Evolutionary conservation across 2,888 invertebrate species (phyloP), one percentile per base, ranked within the genome.

Genomic region (Caenorhabditis sp.): DNA sequence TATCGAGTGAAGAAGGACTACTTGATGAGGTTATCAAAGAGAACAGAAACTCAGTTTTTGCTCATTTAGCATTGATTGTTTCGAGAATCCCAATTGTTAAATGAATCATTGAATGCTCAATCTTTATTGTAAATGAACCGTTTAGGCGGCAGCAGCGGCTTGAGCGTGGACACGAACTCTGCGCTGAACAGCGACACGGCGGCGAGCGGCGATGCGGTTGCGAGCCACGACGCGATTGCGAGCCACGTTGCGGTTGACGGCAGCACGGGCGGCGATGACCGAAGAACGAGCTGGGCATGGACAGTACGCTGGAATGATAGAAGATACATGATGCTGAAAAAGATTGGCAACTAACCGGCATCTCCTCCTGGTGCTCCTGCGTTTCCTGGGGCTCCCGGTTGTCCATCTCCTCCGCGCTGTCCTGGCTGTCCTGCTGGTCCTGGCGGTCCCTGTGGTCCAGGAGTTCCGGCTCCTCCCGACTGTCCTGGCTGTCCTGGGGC

Each of bases 51-150:
- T 56, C 80, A 11, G 72, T 80, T 1, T 80, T 80, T 48, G 75
- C 78, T 37, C 80, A 78, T 39, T 27, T 80, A 1, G 77, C 80
- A 0, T 30, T 80, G 9, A 77, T 80, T n/a, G 63, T 80, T 27
- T 77, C 73, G 24, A 59, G 78, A 58, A 78, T 80, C 26, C 80
- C 80, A 1, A 80, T 80, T 68, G 80, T 80, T 8, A 61, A 59
- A 63, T 80, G 48, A 78, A 45, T 24, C 55, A 37, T 45, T 30
- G 43, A 43, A 68, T 68, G 68, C 52, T 59, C 43, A 58, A 52
- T 58, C 4, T 68, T 68, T 68, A 68, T 68, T 68, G 15, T 13
- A 24, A 15, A 22, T 26, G 15, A 32, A 43, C 20, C 45, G 32
- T 37, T 52, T 52, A 52, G 27, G 48, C 22, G 27, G 48, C 56